These are phyloP conservation scores for Onychostruthus taczanowskii DNA, from an alignment of 2,113 vertebrate genomes.

Conservation along the genomic window DNA sequence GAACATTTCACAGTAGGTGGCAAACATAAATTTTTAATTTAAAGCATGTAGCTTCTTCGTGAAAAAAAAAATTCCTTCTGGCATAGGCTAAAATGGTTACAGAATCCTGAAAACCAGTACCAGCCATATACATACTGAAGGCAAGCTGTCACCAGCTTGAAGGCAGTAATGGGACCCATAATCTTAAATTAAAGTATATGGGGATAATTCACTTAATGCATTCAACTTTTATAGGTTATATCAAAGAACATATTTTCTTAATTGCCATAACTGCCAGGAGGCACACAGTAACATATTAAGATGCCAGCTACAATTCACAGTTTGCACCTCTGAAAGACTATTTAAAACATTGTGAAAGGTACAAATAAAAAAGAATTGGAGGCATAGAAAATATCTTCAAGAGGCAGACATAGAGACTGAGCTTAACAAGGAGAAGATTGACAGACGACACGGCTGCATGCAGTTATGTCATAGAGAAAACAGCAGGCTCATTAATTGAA, in stretches of 20 bases:
- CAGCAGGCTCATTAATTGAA: background rate
- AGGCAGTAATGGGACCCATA: background rate
- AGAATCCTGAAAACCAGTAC: constrained; percentile 1
- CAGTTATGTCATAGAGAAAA: background rate
- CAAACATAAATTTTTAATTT: constrained; percentile 18
- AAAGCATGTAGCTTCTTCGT: background rate
- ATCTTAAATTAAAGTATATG: background rate
- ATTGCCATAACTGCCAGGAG: background rate
- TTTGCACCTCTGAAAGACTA: background rate
- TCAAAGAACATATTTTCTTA: background rate
- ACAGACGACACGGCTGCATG: background rate
- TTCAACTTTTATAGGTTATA: background rate
- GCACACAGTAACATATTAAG: background rate
- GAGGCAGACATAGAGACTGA: background rate
- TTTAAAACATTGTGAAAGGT: background rate
- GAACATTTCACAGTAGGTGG: background rate
- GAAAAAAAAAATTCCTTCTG: background rate
- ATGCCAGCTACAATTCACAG: background rate
- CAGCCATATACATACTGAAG: background rate
- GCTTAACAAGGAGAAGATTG: background rate
- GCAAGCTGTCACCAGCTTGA: constrained; percentile 5
- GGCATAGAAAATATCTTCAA: background rate
- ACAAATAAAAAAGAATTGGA: background rate
- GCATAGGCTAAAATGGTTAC: background rate
- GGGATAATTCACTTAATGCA: background rate